Evolutionary conservation across 1,140 invertebrate genomes (phyloP).

Genomic region (Formica selysi): DNA sequence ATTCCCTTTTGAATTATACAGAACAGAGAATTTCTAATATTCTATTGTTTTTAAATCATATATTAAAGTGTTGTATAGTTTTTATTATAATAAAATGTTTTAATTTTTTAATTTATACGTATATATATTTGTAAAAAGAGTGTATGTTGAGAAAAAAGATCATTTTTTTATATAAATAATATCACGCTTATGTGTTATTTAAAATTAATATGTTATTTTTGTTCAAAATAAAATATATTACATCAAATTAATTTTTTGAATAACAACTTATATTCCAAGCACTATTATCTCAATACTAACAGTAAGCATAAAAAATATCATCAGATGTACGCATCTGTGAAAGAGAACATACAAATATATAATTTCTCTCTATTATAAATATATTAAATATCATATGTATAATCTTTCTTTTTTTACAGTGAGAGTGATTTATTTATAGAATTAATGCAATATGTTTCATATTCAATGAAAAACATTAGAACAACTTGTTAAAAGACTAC

Average conservation of each 20-base stretch:
- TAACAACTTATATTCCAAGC: too few species aligned
- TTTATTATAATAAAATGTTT: too few species aligned
- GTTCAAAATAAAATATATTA: too few species aligned
- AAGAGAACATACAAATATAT: background rate
- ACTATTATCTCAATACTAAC: too few species aligned
- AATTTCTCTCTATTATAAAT: background rate
- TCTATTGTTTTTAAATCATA: background rate
- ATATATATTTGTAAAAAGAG: too few species aligned
- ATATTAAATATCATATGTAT: background rate
- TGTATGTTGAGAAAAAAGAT: background rate
- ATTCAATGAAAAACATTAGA: background rate
- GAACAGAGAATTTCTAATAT: background rate
- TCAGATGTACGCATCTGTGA: too few species aligned
- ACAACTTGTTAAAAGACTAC: background rate
- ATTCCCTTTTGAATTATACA: background rate
- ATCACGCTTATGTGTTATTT: too few species aligned
- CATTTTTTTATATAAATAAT: background rate
- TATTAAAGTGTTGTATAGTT: background rate
- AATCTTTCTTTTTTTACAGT: background rate
- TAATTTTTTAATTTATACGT: too few species aligned
- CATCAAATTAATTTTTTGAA: too few species aligned
- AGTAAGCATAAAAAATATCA: too few species aligned
- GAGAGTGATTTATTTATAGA: background rate
- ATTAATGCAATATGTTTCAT: background rate
- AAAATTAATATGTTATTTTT: too few species aligned